These are phyloP conservation scores for Thaumatotibia leucotreta DNA, from an alignment of 1,140 invertebrate species.

Conservation along the genomic window DNA sequence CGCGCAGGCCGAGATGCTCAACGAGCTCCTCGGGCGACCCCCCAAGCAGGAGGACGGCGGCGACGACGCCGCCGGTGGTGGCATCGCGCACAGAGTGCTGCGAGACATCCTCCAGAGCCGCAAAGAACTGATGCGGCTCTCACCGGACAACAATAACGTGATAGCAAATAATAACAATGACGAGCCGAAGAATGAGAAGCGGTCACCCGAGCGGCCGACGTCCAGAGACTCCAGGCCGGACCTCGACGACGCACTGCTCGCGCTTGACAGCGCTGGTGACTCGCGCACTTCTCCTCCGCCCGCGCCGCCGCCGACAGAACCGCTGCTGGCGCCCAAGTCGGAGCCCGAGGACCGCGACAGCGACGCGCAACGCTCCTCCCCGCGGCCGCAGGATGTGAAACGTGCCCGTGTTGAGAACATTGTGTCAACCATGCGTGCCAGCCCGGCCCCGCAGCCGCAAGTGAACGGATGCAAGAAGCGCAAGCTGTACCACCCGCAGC, in stretches of 20 bases:
- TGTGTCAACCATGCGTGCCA: slow-evolving; percentile 92
- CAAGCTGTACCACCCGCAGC: slow-evolving; percentile 97
- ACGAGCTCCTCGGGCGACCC: slow-evolving; percentile 87
- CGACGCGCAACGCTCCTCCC: slow-evolving; percentile 77
- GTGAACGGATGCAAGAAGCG: slow-evolving; percentile 96
- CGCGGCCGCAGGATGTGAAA: slow-evolving; percentile 85
- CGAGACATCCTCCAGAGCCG: slow-evolving; percentile 88
- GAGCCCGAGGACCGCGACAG: slow-evolving; percentile 81
- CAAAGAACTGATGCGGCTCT: slow-evolving; percentile 83
- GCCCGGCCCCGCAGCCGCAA: slow-evolving; percentile 83
- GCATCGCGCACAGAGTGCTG: slow-evolving; percentile 88
- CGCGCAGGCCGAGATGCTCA: slow-evolving; percentile 89
- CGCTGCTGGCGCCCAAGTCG: slow-evolving; percentile 78
- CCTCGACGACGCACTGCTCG: slow-evolving; percentile 77
- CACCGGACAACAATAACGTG: slow-evolving; percentile 77
- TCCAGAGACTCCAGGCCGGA: slow-evolving; percentile 77
- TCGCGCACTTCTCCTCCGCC: slow-evolving; percentile 83
- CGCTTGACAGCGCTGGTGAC: slow-evolving; percentile 81
- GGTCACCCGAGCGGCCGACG: slow-evolving; percentile 79
- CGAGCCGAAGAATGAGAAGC: slow-evolving; percentile 79
- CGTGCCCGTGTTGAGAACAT: slow-evolving; percentile 96
- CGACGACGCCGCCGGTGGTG: slow-evolving; percentile 76
- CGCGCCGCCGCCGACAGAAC: slow-evolving; percentile 79
- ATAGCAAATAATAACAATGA: slow-evolving; percentile 79
- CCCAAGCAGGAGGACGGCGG: slow-evolving; percentile 83